Base-by-base conservation (phyloP, 2,888 invertebrate genomes). In the Pristionchus entomophagus region DNA sequence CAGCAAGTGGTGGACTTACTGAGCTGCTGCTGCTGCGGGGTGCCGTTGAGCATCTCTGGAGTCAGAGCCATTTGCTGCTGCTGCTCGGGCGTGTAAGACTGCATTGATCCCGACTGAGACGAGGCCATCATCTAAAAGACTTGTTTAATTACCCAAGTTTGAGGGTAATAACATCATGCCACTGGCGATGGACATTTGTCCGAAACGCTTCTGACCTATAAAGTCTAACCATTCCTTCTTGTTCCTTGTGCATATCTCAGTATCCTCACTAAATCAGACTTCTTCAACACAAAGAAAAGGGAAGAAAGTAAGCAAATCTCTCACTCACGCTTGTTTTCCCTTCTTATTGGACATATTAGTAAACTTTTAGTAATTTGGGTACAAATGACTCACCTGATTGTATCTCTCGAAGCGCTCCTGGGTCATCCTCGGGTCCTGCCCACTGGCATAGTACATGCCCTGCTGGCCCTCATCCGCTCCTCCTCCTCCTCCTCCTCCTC, bases 51-150 rank as follows among this genome's bases (percentile, higher is more conserved):
- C 77, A 45, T 41, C 45, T 65, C 65, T 4, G 65, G 65, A 4
- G 65, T 65, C 6, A 32, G 35, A 4, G 77, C 77, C 77, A 77
- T 77, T 22, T 78, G 78, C 51, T 49, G 51, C 26, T 78, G 78
- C 19, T 78, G 51, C 14, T 78, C 78, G 6, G 73, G 1, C 0
- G 73, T 19, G 14, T 73, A 73, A 32, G 35, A 5, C 73, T 73
- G 73, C 38, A 65, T 65, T 22, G 35, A 22, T n/a, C n/a, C n/a
- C 2, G 65, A 22, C 5, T 1, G 41, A 41, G 73, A 45, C 22
- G 73, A 73, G 19, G 32, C 35, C 73, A 73, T 73, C 73, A 45
- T 73, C 73, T 73, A 35, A 41, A 45, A 0, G 8, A 38, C 19
- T 38, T 26, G n/a, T n/a, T n/a, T n/a, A n/a, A n/a, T n/a, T n/a